Base-by-base conservation (phyloP, 2,797 vertebrate species). In the Betta splendens region DNA sequence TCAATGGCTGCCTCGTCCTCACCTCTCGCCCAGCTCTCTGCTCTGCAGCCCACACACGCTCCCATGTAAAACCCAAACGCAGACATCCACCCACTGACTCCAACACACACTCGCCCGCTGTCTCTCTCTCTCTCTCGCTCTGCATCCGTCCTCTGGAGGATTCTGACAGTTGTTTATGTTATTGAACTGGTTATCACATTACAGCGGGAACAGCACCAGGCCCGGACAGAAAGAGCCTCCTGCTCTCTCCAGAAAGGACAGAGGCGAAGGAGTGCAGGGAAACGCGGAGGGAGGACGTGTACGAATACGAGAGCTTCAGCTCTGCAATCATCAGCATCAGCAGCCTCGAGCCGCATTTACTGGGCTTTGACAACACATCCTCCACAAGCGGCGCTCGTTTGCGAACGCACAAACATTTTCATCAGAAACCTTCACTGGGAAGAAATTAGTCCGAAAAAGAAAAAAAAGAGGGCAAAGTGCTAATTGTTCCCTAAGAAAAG, bases 141-240 rank as follows among this genome's bases (percentile, higher is more conserved):
- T 48, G 64, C 75, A 74, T 84, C 78, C 78, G 63, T 84, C 75
- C 86, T 89, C 80, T 74, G 50, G 84, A 87, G 87, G 69, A 81
- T 86, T 88, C 83, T 75, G 79, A 64, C 80, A 79, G 84, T 83
- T 89, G 89, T 91, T 89, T 86, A 86, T 87, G 84, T 89, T 89
- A 87, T 88, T 89, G 86, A 86, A 74, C 84, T 83, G 84, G 73
- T 89, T 84, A 84, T 89, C 83, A 72, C 81, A 79, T 89, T 87
- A 86, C 83, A 89, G 85, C 77, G 85, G 82, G 75, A 86, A 75
- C 77, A 76, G 29, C 75, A 85, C 47, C 79, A 72, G 74, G 39
- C 72, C 71, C 38, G 0, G n/a, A 79, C 61, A 78, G 71, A 63
- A 51, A 53, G 56, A 64, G 64, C 67, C 46, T 77, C 65, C 53